Base-by-base conservation (phyloP, 2,113 vertebrate species). In the Apteryx mantelli region DNA sequence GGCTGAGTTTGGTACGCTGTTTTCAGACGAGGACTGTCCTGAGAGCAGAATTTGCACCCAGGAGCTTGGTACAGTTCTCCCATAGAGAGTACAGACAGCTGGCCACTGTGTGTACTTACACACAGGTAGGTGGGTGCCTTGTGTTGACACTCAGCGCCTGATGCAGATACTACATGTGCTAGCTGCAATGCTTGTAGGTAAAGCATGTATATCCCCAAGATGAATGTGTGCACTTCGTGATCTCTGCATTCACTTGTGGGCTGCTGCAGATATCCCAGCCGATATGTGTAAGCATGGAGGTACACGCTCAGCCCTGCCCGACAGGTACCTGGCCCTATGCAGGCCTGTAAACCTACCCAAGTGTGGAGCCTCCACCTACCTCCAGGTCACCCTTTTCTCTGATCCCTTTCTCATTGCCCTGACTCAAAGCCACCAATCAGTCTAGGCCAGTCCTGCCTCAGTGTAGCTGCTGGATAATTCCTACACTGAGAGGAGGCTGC, bases 1-100 rank as follows among this genome's bases (percentile, higher is more conserved):
- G 66, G 58, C 53, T 60, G 64, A 74, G 75, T 60, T 60, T 34
- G 56, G 17, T 34, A 11, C 17, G 56, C 30, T 60, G 9, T 60
- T 60, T 60, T 60, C 56, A 60, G 30, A 60, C 12, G 17, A 60
- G 30, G 17, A 60, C 30, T 60, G 18, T 19, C 32, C 56, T 34
- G 56, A 60, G 61, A 71, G 52, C 36, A 80, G 52, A 74, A 44
- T 86, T 79, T 60, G 30, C 19, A 18, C 56, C 17, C 32, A 19
- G 30, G 58, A 87, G 36, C 0, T 1, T 44, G 56, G 30, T 34
- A 63, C 14, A 65, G 53, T 34, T 68, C 55, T 89, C 50, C 40
- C 22, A 34, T 0, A 0, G 36, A 21, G 17, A 68, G 44, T 32
- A 28, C 55, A 58, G 44, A 40, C 32, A 44, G 48, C 26, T 56